A percentile compares a stretch with the other conserved stretches of the same genome.
phyloP scores from a whole-genome alignment of 2,888 invertebrate species.

The Tanypteryx hageni region DNA sequence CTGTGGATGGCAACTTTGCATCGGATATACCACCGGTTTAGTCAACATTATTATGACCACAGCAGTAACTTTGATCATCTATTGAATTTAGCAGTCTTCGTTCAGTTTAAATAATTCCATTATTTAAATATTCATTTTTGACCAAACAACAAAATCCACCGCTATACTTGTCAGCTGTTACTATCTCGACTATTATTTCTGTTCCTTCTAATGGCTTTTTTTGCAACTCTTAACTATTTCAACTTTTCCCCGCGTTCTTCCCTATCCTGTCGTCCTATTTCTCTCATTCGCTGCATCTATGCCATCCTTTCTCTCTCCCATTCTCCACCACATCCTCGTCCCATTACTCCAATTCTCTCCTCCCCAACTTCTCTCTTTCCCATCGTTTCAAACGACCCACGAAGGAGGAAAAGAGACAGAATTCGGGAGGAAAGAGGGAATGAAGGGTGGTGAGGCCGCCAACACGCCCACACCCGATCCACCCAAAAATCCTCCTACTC shows the following conservation, averaged over 20 bases:
- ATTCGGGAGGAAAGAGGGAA: slow-evolving; percentile 30
- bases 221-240: neutral
- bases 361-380: slow-evolving; percentile 55
- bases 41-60: no score
- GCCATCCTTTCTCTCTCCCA: neutral
- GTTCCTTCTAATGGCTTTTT: neutral
- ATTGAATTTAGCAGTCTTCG: no score
- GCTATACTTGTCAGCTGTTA: no score
- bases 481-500: slow-evolving; percentile 67
- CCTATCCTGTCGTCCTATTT: neutral
- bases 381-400: slow-evolving; percentile 49
- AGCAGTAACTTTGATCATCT: no score
- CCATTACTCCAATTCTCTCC: neutral
- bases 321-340: neutral
- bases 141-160: no score
- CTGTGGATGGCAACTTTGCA: no score
- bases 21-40: no score
- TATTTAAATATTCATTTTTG: no score
- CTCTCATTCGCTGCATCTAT: neutral
- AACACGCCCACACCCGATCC: no score
- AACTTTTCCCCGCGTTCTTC: neutral
- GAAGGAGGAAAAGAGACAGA: slow-evolving; percentile 53
- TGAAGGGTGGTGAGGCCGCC: neutral
- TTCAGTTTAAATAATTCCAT: no score
- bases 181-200: no score